These are phyloP conservation scores for Epinephelus cyanopodus DNA, from an alignment of 2,113 vertebrate species.

Conservation along the genomic window DNA sequence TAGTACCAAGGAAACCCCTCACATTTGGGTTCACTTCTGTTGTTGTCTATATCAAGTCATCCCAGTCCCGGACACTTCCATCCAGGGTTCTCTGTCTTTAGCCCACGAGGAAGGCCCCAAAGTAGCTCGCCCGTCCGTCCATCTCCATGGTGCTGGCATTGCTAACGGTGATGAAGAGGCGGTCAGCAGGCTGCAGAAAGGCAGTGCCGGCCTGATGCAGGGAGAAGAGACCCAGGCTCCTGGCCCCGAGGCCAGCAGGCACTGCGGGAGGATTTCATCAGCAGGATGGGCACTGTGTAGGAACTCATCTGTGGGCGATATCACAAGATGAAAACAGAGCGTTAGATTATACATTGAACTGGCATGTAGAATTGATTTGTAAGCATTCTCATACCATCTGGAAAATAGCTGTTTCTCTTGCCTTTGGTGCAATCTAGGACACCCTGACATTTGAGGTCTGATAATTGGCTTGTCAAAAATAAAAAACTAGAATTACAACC, in stretches of 20 bases:
- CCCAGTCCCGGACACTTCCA: not conserved
- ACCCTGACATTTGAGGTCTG: not conserved
- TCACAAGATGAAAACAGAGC: not conserved
- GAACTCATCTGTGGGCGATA: slow-evolving; percentile 78
- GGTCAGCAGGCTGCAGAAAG: slow-evolving; percentile 88
- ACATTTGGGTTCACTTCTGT: slow-evolving; percentile 12
- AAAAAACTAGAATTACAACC: no score
- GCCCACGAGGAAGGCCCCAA: slow-evolving; percentile 90
- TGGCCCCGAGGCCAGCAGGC: slow-evolving; percentile 91
- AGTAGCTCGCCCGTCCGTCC: slow-evolving; percentile 93
- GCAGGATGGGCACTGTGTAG: slow-evolving; percentile 89
- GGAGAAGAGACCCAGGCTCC: slow-evolving; percentile 92
- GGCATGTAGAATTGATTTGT: not conserved
- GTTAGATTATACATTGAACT: not conserved
- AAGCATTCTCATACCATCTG: not conserved
- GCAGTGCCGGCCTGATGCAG: slow-evolving; percentile 93
- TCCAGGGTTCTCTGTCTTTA: slow-evolving; percentile 65
- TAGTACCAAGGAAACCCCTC: slow-evolving; percentile 22
- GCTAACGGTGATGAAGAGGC: slow-evolving; percentile 92
- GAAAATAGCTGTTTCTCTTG: not conserved
- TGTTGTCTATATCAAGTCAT: slow-evolving; percentile 15
- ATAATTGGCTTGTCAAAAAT: not conserved
- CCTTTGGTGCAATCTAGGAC: not conserved
- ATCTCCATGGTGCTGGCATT: slow-evolving; percentile 88
- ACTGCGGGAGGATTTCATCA: slow-evolving; percentile 94